Evolutionary conservation across 2,113 vertebrate species (phyloP).

Genomic region (Aviceda subcristata): DNA sequence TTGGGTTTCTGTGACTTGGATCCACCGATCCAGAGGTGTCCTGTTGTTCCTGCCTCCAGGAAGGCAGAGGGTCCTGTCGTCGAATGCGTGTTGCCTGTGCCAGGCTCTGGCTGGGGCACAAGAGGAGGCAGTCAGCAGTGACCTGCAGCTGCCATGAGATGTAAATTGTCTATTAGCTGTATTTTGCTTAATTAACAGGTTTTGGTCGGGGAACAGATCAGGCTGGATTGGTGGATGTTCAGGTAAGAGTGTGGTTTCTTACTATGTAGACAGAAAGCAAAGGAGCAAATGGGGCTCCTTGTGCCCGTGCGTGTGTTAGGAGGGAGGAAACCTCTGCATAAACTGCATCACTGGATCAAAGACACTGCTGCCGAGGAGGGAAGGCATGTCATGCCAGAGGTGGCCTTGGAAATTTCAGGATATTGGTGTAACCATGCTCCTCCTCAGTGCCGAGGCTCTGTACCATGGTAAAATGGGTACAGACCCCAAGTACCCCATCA

Average conservation of each 20-base stretch:
- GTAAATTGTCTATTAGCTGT: background rate
- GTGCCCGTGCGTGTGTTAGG: fast-evolving
- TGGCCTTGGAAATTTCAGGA: background rate
- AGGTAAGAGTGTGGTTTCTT: conserved; percentile 9
- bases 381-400: background rate
- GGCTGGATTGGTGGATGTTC: background rate
- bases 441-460: fast-evolving
- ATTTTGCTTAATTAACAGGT: background rate
- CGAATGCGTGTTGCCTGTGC: background rate
- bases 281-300: background rate
- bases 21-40: background rate
- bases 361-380: background rate
- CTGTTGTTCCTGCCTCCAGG: background rate
- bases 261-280: background rate
- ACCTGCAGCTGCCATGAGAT: background rate
- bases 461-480: background rate
- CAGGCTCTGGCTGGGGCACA: background rate
- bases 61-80: background rate
- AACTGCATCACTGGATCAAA: background rate
- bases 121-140: background rate
- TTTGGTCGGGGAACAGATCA: background rate
- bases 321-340: background rate
- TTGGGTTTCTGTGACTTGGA: background rate
- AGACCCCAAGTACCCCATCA: fast-evolving
- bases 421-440: background rate